Conservation (phyloP, 2,797 vertebrate genomes). For the Amblyraja radiata region DNA sequence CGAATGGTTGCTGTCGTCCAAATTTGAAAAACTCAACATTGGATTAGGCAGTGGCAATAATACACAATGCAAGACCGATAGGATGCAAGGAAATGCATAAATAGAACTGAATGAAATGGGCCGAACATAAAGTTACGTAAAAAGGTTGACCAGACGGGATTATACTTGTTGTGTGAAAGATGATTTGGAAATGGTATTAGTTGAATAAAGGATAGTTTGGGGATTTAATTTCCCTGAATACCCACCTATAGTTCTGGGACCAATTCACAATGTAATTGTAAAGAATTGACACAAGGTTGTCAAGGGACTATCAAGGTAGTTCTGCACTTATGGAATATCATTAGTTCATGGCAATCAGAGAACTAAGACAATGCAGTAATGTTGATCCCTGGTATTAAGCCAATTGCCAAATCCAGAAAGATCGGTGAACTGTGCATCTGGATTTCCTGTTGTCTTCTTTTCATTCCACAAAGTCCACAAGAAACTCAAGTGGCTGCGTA, state of each 20-base stretch:
- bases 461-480: too few species aligned
- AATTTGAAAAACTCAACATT: too few species aligned
- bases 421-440: too few species aligned
- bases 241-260: too few species aligned
- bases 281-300: background rate
- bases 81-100: background rate
- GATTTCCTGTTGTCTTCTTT: too few species aligned
- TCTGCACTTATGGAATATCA: background rate
- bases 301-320: background rate
- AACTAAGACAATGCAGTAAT: background rate
- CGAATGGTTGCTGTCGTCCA: too few species aligned
- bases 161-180: background rate
- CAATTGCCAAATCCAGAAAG: too few species aligned
- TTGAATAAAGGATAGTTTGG: background rate
- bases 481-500: too few species aligned
- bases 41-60: background rate
- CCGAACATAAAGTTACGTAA: background rate
- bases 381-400: background rate
- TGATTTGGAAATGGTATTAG: background rate
- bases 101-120: background rate
- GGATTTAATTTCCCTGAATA: background rate
- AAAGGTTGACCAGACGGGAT: background rate
- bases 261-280: too few species aligned
- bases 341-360: background rate
- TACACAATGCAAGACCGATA: background rate